phyloP scores from a whole-genome alignment of 2,797 vertebrate species.

The Sternotherus odoratus region DNA sequence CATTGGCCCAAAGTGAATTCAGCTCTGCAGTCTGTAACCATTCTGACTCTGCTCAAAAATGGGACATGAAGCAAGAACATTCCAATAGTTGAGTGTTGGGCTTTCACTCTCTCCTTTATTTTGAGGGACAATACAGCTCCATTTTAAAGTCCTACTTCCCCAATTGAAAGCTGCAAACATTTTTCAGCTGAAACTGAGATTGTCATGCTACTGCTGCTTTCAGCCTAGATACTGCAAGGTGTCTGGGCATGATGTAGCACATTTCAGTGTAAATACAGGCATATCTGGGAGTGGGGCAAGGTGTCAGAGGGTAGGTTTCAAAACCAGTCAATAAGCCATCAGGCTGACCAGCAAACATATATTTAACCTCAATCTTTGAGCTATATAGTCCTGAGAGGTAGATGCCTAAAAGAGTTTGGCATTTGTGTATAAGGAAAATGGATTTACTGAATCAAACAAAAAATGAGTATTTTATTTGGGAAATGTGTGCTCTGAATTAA shows the following conservation, averaged over 20 bases:
- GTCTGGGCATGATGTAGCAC: neutral
- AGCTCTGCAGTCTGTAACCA: no score
- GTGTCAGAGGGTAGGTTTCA: neutral
- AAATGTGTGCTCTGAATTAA: slow-evolving; percentile 52
- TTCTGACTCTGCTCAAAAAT: neutral
- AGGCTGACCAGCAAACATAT: neutral
- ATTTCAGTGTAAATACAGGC: neutral
- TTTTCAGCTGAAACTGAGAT: neutral
- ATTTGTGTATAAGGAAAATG: slow-evolving; percentile 29
- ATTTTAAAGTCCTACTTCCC: neutral
- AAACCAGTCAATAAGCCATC: neutral
- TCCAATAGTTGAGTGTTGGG: neutral
- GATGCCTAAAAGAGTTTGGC: neutral
- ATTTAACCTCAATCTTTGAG: neutral
- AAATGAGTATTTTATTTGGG: slow-evolving; percentile 11
- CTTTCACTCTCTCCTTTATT: neutral
- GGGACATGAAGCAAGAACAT: neutral
- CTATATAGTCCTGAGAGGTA: neutral
- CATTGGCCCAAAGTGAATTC: no score
- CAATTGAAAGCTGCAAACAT: neutral
- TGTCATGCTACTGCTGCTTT: neutral
- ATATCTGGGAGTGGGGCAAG: neutral
- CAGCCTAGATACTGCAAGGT: neutral
- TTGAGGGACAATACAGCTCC: neutral
- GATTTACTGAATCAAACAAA: slow-evolving; percentile 20